Base-by-base conservation (phyloP, 2,797 vertebrate species). In the Rhinophrynus dorsalis region DNA sequence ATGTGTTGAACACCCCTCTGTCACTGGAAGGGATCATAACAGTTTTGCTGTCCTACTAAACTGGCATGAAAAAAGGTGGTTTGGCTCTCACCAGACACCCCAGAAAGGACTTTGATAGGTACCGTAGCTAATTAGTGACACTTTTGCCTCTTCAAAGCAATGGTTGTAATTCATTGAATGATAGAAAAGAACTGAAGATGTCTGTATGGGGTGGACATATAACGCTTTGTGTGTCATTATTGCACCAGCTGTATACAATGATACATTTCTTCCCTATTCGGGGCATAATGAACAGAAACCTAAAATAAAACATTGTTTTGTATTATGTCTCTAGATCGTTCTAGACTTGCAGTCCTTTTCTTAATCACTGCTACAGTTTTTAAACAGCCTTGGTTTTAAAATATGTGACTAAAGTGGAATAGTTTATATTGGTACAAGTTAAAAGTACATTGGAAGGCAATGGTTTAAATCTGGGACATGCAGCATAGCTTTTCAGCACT, bases 271-370 rank as follows among this genome's bases (percentile, higher is more conserved):
- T 32, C 8, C 7, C 35, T 55, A 30, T 45, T 23, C 24, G 32
- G 29, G 40, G 44, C 21, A 10, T 50, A 71, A 29, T 56, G 27
- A 58, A 55, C 54, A 12, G 32, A 67, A 73, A 72, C 52, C 54
- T 30, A 37, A n/a, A 73, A 73, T 66, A 66, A 73, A 60, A n/a
- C n/a, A n/a, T 51, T 37, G 9, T 73, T 73, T 73, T 73, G 62
- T 73, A 67, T 17, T 24, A 27, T 37, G 18, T 30, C 24, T 57
- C 6, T 51, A 33, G 7, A 17, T 48, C 18, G 20, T 71, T 48
- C 2, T 20, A 55, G n/a, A 23, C 3, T 44, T 5, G 30, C 12
- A 6, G 1, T 33, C 12, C 30, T 6, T 33, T 33, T 6, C 12
- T 33, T 33, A 6, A 11, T 6, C 6, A 33, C 30, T 33, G n/a